Evolutionary conservation across 2,888 invertebrate species (phyloP), one percentile per base, ranked within the genome.

Genomic region (Brassicogethes aeneus): DNA sequence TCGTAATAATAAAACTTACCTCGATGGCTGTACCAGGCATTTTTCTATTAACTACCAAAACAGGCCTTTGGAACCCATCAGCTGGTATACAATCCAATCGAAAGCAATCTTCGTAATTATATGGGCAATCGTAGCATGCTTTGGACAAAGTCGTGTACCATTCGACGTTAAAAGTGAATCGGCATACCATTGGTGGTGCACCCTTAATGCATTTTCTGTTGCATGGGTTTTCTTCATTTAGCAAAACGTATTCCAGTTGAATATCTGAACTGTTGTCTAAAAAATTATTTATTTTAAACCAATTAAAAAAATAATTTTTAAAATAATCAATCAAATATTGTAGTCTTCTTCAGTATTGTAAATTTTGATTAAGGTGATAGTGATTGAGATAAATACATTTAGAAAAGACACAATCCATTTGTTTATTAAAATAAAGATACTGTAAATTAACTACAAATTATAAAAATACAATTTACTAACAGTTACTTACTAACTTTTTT

Each of bases 1-100:
- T n/a, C n/a, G n/a, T n/a, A n/a, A n/a, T n/a, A n/a, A n/a, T n/a
- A n/a, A n/a, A n/a, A n/a, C 40, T 50, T 61, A 87, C 88, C 76
- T 91, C 85, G 39, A 93, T 79, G 1, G 80, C 66, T 0, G 92
- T 92, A 32, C 92, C 92, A 0, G 93, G 92, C 75, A 93, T 77
- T 70, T 82, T 82, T 49, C 92, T 77, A 69, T 93, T 93, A 2
- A 91, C 76, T 0, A 86, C 83, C 10, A 85, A 76, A 17, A 93
- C 68, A 0, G 85, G 74, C 46, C 91, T 73, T 42, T 76, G 76
- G 32, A 82, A 72, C 0, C 94, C 94, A 64, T 93, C 90, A 1
- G 80, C 88, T 0, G 87, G 75, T 44, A 93, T 77, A 61, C 94
- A 94, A 60, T 93, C 85, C 0, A 77, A 76, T 37, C 84, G 71